Percentiles rank a stretch among this genome's conserved stretches.
Evolutionary conservation across 2,888 invertebrate genomes (phyloP).

Genomic region (Hemistola chrysoprasaria): DNA sequence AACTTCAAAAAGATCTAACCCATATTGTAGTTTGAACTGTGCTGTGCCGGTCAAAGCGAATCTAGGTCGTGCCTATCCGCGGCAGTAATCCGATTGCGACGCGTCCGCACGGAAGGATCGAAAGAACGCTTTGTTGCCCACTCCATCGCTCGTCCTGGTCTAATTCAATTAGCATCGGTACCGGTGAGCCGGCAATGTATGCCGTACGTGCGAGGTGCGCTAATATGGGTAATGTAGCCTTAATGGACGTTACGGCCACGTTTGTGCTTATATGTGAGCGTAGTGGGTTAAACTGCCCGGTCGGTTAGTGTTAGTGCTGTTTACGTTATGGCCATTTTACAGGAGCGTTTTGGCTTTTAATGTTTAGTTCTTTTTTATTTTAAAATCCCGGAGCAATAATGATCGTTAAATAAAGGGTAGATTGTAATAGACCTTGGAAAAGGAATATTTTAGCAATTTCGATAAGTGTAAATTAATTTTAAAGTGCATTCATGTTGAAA

Average conservation of each 20-base stretch:
- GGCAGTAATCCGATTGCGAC: slow-evolving; percentile 68
- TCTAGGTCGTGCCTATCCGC: slow-evolving; percentile 66
- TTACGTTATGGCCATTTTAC: slow-evolving; percentile 1
- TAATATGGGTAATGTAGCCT: slow-evolving; percentile 24
- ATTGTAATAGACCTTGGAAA: too few relatives aligned
- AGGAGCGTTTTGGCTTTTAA: too few relatives aligned
- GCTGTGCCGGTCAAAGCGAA: slow-evolving; percentile 30
- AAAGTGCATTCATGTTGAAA: too few relatives aligned
- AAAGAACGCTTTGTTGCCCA: slow-evolving; percentile 56
- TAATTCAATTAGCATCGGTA: slow-evolving; percentile 64
- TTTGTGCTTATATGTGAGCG: slow-evolving; percentile 10
- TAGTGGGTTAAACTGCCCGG: slow-evolving; percentile 17
- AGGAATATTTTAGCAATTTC: too few relatives aligned
- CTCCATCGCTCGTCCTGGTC: slow-evolving; percentile 55
- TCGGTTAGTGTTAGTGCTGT: slow-evolving; percentile 14
- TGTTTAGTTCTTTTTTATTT: too few relatives aligned
- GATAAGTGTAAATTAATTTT: too few relatives aligned
- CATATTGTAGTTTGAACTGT: slow-evolving; percentile 21
- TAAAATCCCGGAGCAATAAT: too few relatives aligned
- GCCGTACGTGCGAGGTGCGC: slow-evolving; percentile 25
- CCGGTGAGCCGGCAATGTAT: slow-evolving; percentile 37
- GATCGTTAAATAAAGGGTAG: too few relatives aligned
- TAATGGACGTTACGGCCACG: slow-evolving; percentile 16
- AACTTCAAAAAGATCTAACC: slow-evolving; percentile 4
- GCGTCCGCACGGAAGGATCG: slow-evolving; percentile 46